Evolutionary conservation across 2,113 vertebrate genomes (phyloP), one percentile per base, ranked within the genome.

Genomic region (Notarius lentiginosus): DNA sequence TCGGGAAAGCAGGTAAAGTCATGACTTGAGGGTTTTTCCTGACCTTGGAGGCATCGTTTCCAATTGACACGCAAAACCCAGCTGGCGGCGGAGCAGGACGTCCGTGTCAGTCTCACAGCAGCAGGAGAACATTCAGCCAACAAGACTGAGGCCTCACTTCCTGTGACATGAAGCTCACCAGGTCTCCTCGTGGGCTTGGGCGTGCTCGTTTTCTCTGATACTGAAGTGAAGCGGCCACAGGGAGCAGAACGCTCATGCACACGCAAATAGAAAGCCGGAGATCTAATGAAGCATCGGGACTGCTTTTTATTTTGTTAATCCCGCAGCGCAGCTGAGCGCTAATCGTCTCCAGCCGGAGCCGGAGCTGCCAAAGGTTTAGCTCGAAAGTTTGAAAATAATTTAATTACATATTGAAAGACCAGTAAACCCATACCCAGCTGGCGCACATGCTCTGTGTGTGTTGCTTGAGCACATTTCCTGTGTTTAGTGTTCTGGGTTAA

Each of bases 401-500:
- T 83, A 83, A 87, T 79, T 79, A 79, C 83, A 76, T 85, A 84
- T 85, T 18, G 60, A n/a, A 85, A 72, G 60, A 61, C 51, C 47
- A 55, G 56, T 73, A 82, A 76, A 75, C 53, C 83, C 80, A 82
- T 65, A 63, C 34, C 77, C 84, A 80, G 10, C 12, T 27, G 53
- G 41, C 24, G 22, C 68, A n/a, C 66, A 70, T 66, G 86, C 66
- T 83, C 41, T 76, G 83, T 73, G 83, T 66, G 76, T 58, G 53
- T 30, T 55, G 34, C 79, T 53, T 75, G 80, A 76, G 80, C 68
- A 83, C 47, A 87, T 83, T 87, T 87, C 80, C 86, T 87, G 80
- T 76, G 80, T 87, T 87, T 83, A 87, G 79, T 76, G 80, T 75
- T 87, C 70, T 83, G 80, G 80, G 79, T 65, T 87, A 87, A 83